These are phyloP conservation scores for Holacanthus passer DNA, from an alignment of 2,113 vertebrate genomes.

Conservation along the genomic window DNA sequence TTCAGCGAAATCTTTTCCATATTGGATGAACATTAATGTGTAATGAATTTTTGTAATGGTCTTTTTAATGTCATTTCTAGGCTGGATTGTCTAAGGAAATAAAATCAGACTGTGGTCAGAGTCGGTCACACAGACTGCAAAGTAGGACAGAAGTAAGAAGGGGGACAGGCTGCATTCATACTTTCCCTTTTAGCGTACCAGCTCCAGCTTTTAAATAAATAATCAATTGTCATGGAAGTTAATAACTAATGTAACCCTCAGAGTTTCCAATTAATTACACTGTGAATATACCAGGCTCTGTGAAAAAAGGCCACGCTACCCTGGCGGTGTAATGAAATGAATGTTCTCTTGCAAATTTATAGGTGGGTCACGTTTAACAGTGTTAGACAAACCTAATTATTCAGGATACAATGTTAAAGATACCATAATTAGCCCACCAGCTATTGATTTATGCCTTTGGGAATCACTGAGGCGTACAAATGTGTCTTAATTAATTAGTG, in stretches of 20 bases:
- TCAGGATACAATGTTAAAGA: slow-evolving; percentile 30
- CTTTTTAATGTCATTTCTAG: neutral
- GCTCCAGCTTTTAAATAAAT: slow-evolving; percentile 26
- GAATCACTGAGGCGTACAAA: slow-evolving; percentile 8
- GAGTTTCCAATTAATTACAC: slow-evolving; percentile 32
- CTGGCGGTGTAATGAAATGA: neutral
- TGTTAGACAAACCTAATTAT: slow-evolving; percentile 46
- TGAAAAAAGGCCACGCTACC: neutral
- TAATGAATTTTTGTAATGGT: neutral
- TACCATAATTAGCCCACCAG: slow-evolving; percentile 20
- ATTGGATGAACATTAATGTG: neutral
- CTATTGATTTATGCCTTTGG: slow-evolving; percentile 53
- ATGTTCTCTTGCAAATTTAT: slow-evolving; percentile 3
- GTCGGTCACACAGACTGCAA: neutral
- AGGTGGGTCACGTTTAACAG: slow-evolving; percentile 16
- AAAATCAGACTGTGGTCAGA: neutral
- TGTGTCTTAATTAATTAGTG: slow-evolving; percentile 27
- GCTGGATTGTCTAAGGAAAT: neutral
- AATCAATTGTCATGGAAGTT: slow-evolving; percentile 14
- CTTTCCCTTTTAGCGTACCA: slow-evolving; percentile 16
- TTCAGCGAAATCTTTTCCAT: neutral
- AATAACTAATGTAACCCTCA: slow-evolving; percentile 34
- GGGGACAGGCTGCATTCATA: neutral
- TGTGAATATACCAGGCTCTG: slow-evolving; percentile 2
- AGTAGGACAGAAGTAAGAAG: slow-evolving; percentile 6